Evolutionary conservation across 2,888 invertebrate species (phyloP).

Genomic region (Rhagium mordax): DNA sequence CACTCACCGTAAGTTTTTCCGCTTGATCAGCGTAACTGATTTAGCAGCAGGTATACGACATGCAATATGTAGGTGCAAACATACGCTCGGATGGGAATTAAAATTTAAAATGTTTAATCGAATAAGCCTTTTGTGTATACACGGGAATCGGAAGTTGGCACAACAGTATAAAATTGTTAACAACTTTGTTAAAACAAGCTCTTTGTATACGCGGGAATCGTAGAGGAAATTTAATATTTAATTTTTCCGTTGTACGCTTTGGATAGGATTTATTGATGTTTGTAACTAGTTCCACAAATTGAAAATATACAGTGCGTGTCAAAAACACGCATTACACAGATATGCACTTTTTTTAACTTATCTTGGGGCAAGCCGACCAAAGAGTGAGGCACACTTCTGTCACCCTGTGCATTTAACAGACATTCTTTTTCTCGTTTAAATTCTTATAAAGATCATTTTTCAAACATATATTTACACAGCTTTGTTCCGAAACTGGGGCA

Average conservation of each 20-base stretch:
- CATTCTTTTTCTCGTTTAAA: no score
- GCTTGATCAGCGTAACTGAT: neutral
- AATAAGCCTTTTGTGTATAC: neutral
- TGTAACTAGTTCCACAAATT: neutral
- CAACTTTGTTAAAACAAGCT: no score
- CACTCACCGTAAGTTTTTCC: constrained; percentile 3
- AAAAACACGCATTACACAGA: neutral
- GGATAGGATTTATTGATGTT: neutral
- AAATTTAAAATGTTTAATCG: neutral
- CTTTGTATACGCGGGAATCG: no score
- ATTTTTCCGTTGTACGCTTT: neutral
- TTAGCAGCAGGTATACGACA: neutral
- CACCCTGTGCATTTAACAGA: no score
- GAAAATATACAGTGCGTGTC: neutral
- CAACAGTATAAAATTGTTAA: no score
- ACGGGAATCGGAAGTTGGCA: neutral
- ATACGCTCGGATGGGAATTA: neutral
- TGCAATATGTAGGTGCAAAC: neutral
- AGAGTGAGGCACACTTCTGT: no score
- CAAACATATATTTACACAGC: no score
- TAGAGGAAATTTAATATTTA: neutral
- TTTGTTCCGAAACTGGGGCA: no score
- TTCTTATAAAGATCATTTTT: no score
- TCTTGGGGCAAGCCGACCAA: no score
- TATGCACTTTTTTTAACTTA: no score